Conservation (phyloP, 2,113 vertebrate species). For the Nerophis ophidion region DNA sequence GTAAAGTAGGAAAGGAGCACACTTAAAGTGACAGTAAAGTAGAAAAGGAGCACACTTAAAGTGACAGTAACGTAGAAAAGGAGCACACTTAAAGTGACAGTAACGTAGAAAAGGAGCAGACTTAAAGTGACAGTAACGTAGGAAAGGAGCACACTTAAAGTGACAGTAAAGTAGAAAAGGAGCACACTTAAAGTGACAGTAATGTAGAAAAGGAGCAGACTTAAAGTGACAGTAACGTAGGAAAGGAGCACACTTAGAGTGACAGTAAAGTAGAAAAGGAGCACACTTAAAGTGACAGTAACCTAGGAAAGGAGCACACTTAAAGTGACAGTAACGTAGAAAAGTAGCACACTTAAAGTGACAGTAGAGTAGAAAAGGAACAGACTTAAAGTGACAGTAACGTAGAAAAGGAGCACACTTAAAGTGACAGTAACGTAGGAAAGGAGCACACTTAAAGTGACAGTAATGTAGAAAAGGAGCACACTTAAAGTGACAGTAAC, state of each 20-base stretch:
- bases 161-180: neutral
- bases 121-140: neutral
- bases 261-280: too few species aligned
- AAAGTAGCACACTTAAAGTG: too few species aligned
- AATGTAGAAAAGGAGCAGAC: too few species aligned
- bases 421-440: neutral
- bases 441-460: neutral
- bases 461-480: too few species aligned
- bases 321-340: neutral
- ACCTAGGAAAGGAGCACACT: neutral
- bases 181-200: neutral
- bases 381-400: neutral
- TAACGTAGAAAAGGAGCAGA: neutral
- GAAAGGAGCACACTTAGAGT: neutral
- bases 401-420: too few species aligned
- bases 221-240: neutral
- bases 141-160: too few species aligned
- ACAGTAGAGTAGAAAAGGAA: neutral
- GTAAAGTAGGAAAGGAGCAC: too few species aligned
- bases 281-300: too few species aligned
- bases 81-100: too few species aligned
- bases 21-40: too few species aligned
- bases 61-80: too few species aligned
- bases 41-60: neutral
- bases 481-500: too few species aligned